phyloP scores from a whole-genome alignment of 2,888 invertebrate species.

The Brachynemurus nebulosus region DNA sequence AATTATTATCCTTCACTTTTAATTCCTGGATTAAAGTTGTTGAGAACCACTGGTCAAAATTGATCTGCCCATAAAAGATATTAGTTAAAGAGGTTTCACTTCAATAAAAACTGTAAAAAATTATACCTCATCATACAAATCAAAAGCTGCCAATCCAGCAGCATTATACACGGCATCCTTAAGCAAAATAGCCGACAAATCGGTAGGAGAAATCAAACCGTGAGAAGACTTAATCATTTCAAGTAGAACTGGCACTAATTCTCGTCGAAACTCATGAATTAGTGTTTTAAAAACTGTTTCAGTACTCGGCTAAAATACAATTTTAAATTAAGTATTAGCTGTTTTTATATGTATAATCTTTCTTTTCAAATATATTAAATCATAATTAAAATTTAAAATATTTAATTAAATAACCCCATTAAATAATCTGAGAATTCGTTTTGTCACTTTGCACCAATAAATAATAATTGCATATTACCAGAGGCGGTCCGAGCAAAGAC shows the following conservation, averaged over 20 bases:
- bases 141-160: slow-evolving; percentile 75
- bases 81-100: neutral
- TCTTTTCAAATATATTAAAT: neutral
- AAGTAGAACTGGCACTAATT: slow-evolving; percentile 58
- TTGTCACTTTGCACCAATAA: no score
- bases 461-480: no score
- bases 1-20: slow-evolving; percentile 66
- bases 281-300: slow-evolving; percentile 74
- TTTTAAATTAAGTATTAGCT: slow-evolving; percentile 13
- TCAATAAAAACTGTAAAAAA: neutral
- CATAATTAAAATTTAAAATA: neutral
- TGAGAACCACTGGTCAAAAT: slow-evolving; percentile 87
- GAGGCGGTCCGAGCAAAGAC: no score
- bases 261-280: slow-evolving; percentile 62
- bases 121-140: slow-evolving; percentile 74
- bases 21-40: slow-evolving; percentile 70
- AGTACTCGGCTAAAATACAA: slow-evolving; percentile 71
- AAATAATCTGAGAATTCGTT: no score
- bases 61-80: slow-evolving; percentile 41
- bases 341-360: neutral
- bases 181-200: slow-evolving; percentile 63
- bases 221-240: slow-evolving; percentile 54
- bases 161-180: slow-evolving; percentile 94
- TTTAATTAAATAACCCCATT: neutral
- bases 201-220: slow-evolving; percentile 50